A percentile compares a stretch with the other conserved stretches of the same genome.
Evolutionary conservation across 2,113 vertebrate genomes (phyloP).

Genomic region (Gorsachius goisagi): DNA sequence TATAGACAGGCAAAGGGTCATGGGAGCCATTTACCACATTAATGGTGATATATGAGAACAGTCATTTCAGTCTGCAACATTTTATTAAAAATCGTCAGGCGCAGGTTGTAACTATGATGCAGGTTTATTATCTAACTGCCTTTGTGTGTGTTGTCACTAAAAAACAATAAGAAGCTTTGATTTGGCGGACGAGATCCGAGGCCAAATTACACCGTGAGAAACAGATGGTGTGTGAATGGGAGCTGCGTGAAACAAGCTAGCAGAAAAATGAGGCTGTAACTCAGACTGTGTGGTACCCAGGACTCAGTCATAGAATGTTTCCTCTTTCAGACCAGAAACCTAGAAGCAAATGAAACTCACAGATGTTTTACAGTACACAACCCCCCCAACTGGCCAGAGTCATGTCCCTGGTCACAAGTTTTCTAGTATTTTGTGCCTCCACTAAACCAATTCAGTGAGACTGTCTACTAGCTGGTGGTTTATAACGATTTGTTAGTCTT

Average conservation of each 20-base stretch:
- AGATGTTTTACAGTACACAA: background rate
- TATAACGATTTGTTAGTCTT: background rate
- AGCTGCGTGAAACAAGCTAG: background rate
- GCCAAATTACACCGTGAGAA: background rate
- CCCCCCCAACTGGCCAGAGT: background rate
- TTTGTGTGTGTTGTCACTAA: background rate
- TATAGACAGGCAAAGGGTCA: constrained; percentile 61
- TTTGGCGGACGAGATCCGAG: background rate
- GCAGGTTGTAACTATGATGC: background rate
- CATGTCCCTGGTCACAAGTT: background rate
- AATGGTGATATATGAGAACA: constrained; percentile 40
- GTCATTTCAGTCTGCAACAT: constrained; percentile 41
- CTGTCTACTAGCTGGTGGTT: rapidly evolving
- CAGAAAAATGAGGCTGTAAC: background rate
- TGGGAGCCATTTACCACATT: constrained; percentile 44
- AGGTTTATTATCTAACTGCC: background rate
- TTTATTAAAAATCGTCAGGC: constrained; percentile 44
- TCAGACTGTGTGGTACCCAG: background rate
- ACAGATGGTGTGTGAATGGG: background rate
- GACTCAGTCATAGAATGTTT: background rate
- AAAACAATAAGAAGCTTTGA: background rate
- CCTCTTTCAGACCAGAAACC: background rate
- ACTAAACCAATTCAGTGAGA: background rate
- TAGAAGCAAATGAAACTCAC: background rate
- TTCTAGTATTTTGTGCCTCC: background rate